phyloP scores from a whole-genome alignment of 2,113 vertebrate genomes.

The Toxotes jaculatrix region DNA sequence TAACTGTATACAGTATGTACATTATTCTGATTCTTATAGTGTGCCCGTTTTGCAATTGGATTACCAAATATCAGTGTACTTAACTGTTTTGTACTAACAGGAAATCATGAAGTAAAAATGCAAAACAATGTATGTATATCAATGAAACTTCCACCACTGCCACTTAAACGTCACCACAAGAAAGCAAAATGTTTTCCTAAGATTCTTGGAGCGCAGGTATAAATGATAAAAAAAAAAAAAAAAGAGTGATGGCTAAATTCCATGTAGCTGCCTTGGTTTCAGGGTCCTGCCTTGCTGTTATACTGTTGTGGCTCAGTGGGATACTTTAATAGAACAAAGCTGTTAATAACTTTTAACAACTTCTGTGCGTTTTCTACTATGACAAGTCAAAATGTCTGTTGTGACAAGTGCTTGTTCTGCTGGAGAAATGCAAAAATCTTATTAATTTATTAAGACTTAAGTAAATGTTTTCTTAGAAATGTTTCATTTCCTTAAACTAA shows the following conservation, averaged over 20 bases:
- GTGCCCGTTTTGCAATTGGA: not conserved
- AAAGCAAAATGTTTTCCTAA: too few relatives aligned
- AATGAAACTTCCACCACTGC: too few relatives aligned
- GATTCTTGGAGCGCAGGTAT: not conserved
- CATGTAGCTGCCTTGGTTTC: not conserved
- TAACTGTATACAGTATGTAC: not conserved
- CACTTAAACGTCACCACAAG: too few relatives aligned
- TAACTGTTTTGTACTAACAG: too few relatives aligned
- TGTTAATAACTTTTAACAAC: not conserved
- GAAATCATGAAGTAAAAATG: too few relatives aligned
- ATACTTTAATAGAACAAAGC: too few relatives aligned
- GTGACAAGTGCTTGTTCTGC: not conserved
- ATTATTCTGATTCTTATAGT: not conserved
- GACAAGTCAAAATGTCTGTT: not conserved
- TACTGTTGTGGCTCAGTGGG: too few relatives aligned
- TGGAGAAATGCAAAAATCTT: not conserved
- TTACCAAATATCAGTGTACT: too few relatives aligned
- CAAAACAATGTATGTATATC: too few relatives aligned
- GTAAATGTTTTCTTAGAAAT: not conserved
- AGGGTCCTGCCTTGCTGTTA: not conserved
- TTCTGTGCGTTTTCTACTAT: not conserved
- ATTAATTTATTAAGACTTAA: not conserved
- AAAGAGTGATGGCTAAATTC: not conserved
- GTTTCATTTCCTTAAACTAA: not conserved
- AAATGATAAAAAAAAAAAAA: not conserved